A percentile compares a stretch with the other conserved stretches of the same genome.
phyloP scores from a whole-genome alignment of 2,888 invertebrate genomes.

The Polydrusus pterygomalis region DNA sequence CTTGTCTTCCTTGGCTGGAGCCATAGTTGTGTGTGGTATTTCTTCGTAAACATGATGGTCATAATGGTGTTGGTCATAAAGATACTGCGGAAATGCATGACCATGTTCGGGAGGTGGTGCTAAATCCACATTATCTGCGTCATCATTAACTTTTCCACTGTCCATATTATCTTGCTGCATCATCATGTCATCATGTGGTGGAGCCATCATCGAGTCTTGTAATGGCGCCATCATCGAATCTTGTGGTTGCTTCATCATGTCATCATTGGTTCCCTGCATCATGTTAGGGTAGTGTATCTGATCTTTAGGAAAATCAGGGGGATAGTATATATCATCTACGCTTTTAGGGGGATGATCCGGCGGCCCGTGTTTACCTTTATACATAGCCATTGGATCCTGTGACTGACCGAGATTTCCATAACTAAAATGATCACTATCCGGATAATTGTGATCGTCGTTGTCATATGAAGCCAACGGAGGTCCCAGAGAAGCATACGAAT shows the following conservation, averaged over 20 bases:
- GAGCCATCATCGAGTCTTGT: slow-evolving; percentile 20
- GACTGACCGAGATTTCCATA: slow-evolving; percentile 43
- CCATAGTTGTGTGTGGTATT: slow-evolving; percentile 69
- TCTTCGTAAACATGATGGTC: slow-evolving; percentile 70
- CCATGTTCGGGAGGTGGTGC: slow-evolving; percentile 36
- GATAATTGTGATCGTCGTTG: slow-evolving; percentile 29
- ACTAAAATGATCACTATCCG: background rate
- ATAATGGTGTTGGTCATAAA: slow-evolving; percentile 68
- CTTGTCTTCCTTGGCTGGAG: slow-evolving; percentile 75
- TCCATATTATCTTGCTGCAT: slow-evolving; percentile 13
- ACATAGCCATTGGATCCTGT: slow-evolving; percentile 51
- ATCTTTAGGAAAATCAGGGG: slow-evolving; percentile 58
- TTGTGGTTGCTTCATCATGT: slow-evolving; percentile 32
- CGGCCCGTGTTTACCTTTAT: slow-evolving; percentile 56
- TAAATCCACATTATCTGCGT: slow-evolving; percentile 20
- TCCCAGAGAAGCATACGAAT: slow-evolving; percentile 59
- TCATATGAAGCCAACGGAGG: slow-evolving; percentile 59
- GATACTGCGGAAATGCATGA: slow-evolving; percentile 66
- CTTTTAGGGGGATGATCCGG: slow-evolving; percentile 61
- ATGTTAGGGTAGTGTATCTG: slow-evolving; percentile 37
- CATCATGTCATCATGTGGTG: slow-evolving; percentile 30
- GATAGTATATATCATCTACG: slow-evolving; percentile 61
- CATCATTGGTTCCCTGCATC: slow-evolving; percentile 16
- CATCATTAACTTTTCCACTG: slow-evolving; percentile 16
- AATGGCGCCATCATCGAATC: slow-evolving; percentile 27